These are phyloP conservation scores for Eupithecia subumbrata DNA, from an alignment of 2,888 invertebrate genomes.

Conservation along the genomic window DNA sequence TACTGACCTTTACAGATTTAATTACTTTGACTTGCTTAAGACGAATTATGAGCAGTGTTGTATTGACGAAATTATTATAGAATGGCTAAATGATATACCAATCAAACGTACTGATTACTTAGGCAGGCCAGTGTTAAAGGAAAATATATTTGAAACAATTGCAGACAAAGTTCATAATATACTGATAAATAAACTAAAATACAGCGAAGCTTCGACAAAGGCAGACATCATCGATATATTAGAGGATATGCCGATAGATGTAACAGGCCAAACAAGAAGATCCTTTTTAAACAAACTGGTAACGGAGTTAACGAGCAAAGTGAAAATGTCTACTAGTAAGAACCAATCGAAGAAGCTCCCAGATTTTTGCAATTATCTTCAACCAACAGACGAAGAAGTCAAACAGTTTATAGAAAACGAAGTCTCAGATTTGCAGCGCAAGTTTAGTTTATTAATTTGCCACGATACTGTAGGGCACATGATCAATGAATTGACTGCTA, in stretches of 20 bases:
- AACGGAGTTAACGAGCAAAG: slow-evolving; percentile 51
- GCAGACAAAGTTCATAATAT: slow-evolving; percentile 48
- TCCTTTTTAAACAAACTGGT: slow-evolving; percentile 52
- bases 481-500: slow-evolving; percentile 55
- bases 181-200: slow-evolving; percentile 42
- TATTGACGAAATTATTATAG: slow-evolving; percentile 50
- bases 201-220: slow-evolving; percentile 43
- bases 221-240: slow-evolving; percentile 51
- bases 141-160: slow-evolving; percentile 45
- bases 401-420: slow-evolving; percentile 51
- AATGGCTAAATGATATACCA: slow-evolving; percentile 55
- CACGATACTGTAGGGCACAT: slow-evolving; percentile 46
- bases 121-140: slow-evolving; percentile 44
- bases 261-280: slow-evolving; percentile 43
- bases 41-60: slow-evolving; percentile 22
- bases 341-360: slow-evolving; percentile 15
- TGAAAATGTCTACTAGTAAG: slow-evolving; percentile 23
- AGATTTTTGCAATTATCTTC: slow-evolving; percentile 35
- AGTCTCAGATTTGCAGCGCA: slow-evolving; percentile 49
- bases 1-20: slow-evolving; percentile 39
- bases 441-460: slow-evolving; percentile 44
- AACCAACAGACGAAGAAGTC: slow-evolving; percentile 53
- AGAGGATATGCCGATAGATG: slow-evolving; percentile 54
- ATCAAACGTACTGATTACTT: slow-evolving; percentile 46
- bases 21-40: slow-evolving; percentile 32